Percentiles rank a stretch among this genome's conserved stretches.
Conservation (phyloP, 2,888 invertebrate species). For the Syritta pipiens region DNA sequence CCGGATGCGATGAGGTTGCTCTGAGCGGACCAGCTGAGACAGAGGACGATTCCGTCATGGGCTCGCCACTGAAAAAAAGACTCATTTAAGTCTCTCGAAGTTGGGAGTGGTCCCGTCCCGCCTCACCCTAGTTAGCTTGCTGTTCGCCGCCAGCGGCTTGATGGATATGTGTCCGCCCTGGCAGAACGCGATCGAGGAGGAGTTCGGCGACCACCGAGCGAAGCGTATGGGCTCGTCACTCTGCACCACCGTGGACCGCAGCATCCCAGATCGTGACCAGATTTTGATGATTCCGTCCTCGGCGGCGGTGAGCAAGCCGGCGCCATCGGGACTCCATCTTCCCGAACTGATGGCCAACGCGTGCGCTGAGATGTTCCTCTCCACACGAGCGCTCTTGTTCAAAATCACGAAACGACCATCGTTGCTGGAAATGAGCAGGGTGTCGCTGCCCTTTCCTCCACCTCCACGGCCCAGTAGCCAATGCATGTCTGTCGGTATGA, state of each 20-base stretch:
- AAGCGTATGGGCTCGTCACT: constrained; percentile 91
- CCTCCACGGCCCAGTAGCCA: constrained; percentile 83
- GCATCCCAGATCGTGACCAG: constrained; percentile 97
- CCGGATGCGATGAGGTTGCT: constrained; percentile 96
- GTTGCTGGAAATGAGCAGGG: constrained; percentile 90
- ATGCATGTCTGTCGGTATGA: constrained; percentile 94
- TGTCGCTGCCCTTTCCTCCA: constrained; percentile 81
- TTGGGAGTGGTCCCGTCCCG: too few relatives aligned
- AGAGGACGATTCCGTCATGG: constrained; percentile 95
- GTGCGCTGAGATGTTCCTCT: constrained; percentile 95
- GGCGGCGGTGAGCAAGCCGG: constrained; percentile 95
- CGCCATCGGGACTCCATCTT: constrained; percentile 97
- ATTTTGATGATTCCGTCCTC: constrained; percentile 98
- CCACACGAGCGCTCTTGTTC: constrained; percentile 93
- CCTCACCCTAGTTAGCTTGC: constrained; percentile 85
- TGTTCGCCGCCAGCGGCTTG: constrained; percentile 87
- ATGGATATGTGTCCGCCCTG: constrained; percentile 85
- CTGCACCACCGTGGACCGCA: constrained; percentile 93
- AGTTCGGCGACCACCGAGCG: constrained; percentile 90
- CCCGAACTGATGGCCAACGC: constrained; percentile 93
- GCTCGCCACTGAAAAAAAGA: constrained; percentile 92
- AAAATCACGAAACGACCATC: constrained; percentile 95
- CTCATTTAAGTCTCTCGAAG: not conserved
- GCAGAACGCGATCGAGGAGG: constrained; percentile 85
- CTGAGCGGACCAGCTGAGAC: constrained; percentile 96